Conservation (phyloP, 2,888 invertebrate genomes). For the Xanthia togata region DNA sequence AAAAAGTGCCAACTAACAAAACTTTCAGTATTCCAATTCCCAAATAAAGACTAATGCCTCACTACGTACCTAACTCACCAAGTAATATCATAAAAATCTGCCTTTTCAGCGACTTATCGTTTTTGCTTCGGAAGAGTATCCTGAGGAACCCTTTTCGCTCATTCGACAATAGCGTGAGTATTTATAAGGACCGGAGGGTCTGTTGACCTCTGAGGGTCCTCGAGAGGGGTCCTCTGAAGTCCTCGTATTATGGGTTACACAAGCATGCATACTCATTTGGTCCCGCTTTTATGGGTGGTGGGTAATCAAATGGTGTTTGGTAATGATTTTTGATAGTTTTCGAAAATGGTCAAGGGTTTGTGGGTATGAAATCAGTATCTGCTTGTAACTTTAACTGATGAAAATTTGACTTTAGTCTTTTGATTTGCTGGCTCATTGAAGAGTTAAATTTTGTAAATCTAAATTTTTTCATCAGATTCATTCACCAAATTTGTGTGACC, state of each 20-base stretch:
- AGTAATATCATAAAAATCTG: slow-evolving; percentile 18
- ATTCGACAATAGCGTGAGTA: slow-evolving; percentile 48
- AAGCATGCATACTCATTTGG: slow-evolving; percentile 27
- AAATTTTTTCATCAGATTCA: no score
- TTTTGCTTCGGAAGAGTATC: slow-evolving; percentile 37
- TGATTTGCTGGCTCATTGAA: not conserved
- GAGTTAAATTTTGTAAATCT: no score
- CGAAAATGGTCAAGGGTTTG: not conserved
- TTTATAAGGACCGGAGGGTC: slow-evolving; percentile 42
- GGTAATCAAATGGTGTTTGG: slow-evolving; percentile 8
- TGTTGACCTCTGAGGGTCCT: slow-evolving; percentile 41
- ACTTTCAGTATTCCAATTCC: not conserved
- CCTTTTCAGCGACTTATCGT: slow-evolving; percentile 34
- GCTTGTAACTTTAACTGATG: not conserved
- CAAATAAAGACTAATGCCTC: slow-evolving; percentile 24
- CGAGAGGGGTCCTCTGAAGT: slow-evolving; percentile 25
- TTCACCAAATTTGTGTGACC: no score
- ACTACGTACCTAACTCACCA: slow-evolving; percentile 26
- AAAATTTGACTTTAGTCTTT: no score
- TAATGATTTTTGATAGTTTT: slow-evolving; percentile 34
- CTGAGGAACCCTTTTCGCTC: slow-evolving; percentile 27
- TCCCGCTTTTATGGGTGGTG: slow-evolving; percentile 4
- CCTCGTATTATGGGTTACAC: slow-evolving; percentile 41
- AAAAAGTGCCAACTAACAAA: slow-evolving; percentile 1
- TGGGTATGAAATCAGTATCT: not conserved